Conservation (phyloP, 2,113 vertebrate species). For the Sarotherodon lohbergeri region DNA sequence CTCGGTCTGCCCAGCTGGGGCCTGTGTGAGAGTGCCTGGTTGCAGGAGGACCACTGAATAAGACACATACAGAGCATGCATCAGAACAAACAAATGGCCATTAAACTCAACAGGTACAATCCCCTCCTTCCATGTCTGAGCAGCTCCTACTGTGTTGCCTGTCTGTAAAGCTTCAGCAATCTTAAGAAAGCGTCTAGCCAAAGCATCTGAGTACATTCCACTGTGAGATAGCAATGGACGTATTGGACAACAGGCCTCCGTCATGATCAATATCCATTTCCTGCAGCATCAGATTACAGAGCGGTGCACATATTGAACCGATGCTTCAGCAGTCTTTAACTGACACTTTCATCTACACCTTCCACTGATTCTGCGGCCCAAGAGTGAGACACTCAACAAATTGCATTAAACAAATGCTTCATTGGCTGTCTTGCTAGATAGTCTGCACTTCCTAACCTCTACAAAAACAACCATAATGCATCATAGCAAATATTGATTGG, state of each 20-base stretch:
- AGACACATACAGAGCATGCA: not conserved
- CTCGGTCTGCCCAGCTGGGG: constrained; percentile 94
- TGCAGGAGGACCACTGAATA: constrained; percentile 77
- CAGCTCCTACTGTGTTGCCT: not conserved
- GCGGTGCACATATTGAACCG: constrained; percentile 53
- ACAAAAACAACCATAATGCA: constrained; percentile 27
- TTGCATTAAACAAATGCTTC: constrained; percentile 67
- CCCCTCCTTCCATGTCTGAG: not conserved
- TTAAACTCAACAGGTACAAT: not conserved
- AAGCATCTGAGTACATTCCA: not conserved
- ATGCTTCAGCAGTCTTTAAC: constrained; percentile 75
- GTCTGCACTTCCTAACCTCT: constrained; percentile 34
- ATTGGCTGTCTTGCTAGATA: constrained; percentile 22
- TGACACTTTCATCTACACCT: constrained; percentile 65
- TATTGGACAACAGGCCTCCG: constrained; percentile 46
- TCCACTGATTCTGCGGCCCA: constrained; percentile 42
- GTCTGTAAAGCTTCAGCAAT: not conserved
- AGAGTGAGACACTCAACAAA: constrained; percentile 58
- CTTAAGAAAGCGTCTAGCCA: constrained; percentile 12
- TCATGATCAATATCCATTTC: constrained; percentile 74
- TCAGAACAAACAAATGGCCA: not conserved
- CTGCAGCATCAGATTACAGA: constrained; percentile 65
- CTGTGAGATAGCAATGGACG: constrained; percentile 20
- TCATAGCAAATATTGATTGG: constrained; percentile 43
- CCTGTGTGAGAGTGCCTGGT: constrained; percentile 82